phyloP scores from a whole-genome alignment of 2,888 invertebrate species.

The Cordylochernes scorpioides region DNA sequence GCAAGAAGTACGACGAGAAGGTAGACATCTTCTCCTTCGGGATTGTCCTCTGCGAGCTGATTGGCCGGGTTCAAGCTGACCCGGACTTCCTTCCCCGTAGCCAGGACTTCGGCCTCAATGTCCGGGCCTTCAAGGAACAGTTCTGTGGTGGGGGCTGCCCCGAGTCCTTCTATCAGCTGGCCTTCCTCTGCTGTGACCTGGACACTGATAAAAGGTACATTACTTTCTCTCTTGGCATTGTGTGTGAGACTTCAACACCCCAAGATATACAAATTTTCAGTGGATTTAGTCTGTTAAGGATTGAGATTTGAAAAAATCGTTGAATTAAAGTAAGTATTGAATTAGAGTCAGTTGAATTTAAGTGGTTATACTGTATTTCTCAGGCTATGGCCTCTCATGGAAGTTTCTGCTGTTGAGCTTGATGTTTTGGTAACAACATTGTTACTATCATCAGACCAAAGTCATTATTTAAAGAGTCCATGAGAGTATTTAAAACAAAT shows the following conservation, averaged over 20 bases:
- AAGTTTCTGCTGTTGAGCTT: too few relatives aligned
- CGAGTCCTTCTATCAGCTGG: constrained; percentile 56
- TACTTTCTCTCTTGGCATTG: neutral
- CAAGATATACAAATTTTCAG: constrained; percentile 1
- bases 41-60: constrained; percentile 80
- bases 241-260: neutral
- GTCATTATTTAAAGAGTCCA: too few relatives aligned
- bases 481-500: too few relatives aligned
- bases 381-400: too few relatives aligned
- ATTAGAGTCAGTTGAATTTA: too few relatives aligned
- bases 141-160: constrained; percentile 62
- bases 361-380: too few relatives aligned
- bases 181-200: constrained; percentile 65
- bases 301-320: neutral
- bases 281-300: constrained; percentile 1
- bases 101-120: constrained; percentile 70
- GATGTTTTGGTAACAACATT: too few relatives aligned
- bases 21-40: constrained; percentile 90
- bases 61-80: constrained; percentile 77
- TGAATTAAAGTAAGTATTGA: too few relatives aligned
- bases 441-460: too few relatives aligned
- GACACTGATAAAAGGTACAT: constrained; percentile 56
- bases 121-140: constrained; percentile 51
- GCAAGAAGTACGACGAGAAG: constrained; percentile 78
- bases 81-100: constrained; percentile 75